A percentile compares a stretch with the other conserved stretches of the same genome.
Evolutionary conservation across 2,113 vertebrate species (phyloP).

Genomic region (Oxyura jamaicensis): DNA sequence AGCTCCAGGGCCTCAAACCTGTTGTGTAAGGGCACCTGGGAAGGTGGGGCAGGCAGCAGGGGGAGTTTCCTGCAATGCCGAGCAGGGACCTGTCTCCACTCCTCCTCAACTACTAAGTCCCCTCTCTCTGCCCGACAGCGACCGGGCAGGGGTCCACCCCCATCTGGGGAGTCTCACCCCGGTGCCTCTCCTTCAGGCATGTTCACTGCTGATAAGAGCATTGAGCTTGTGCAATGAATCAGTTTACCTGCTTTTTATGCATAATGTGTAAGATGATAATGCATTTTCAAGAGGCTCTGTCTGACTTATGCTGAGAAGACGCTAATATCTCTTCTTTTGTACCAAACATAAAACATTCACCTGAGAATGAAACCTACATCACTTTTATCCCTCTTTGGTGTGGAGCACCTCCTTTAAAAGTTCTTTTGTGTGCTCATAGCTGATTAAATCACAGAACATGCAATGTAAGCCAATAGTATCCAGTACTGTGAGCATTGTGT

Average conservation of each 20-base stretch:
- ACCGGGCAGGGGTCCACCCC: too few species aligned
- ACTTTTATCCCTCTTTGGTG: neutral
- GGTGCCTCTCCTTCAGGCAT: too few species aligned
- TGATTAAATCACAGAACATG: neutral
- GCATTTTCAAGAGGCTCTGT: neutral
- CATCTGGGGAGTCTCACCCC: too few species aligned
- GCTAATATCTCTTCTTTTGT: neutral
- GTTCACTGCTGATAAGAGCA: neutral
- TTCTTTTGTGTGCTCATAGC: neutral
- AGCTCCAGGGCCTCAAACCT: too few species aligned
- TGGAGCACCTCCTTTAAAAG: neutral
- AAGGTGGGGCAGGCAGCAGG: too few species aligned
- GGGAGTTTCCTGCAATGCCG: too few species aligned
- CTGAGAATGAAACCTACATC: neutral
- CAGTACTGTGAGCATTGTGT: neutral
- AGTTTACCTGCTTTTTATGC: neutral
- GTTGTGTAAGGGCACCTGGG: too few species aligned
- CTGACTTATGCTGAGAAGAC: neutral
- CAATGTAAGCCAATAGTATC: neutral
- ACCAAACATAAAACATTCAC: neutral
- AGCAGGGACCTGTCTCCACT: too few species aligned
- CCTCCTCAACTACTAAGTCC: too few species aligned
- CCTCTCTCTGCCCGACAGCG: too few species aligned
- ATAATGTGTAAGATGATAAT: neutral
- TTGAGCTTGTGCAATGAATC: neutral